A percentile compares a stretch with the other conserved stretches of the same genome.
Conservation (phyloP, 2,113 vertebrate genomes). For the Todiramphus chloris region DNA sequence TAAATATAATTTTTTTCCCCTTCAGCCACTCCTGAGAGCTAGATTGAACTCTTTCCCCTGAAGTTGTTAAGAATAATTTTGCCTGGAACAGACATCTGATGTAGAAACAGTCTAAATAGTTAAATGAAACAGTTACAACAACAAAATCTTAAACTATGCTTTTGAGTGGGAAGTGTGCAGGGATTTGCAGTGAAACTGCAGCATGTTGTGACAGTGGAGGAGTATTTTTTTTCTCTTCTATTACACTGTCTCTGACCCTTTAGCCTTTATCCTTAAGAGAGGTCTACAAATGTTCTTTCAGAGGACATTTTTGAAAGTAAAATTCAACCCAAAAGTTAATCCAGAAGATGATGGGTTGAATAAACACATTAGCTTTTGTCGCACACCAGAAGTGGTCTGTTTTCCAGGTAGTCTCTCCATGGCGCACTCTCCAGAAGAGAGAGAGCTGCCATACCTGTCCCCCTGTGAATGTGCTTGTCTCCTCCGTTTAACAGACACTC, state of each 20-base stretch:
- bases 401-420: background rate
- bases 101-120: background rate
- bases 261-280: background rate
- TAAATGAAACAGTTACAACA: background rate
- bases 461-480: background rate
- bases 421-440: background rate
- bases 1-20: background rate
- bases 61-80: background rate
- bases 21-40: background rate
- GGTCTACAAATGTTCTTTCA: background rate
- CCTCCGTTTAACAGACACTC: background rate
- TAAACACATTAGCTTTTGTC: background rate
- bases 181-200: background rate
- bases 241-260: background rate
- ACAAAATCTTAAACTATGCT: background rate
- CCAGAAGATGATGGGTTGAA: background rate
- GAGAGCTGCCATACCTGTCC: background rate
- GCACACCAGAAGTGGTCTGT: background rate
- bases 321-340: background rate
- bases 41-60: background rate
- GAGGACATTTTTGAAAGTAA: background rate
- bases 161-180: constrained; percentile 39
- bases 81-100: background rate
- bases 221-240: background rate
- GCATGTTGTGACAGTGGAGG: background rate